These are phyloP conservation scores for Hydrophis major DNA, from an alignment of 2,797 vertebrate genomes.

Conservation along the genomic window DNA sequence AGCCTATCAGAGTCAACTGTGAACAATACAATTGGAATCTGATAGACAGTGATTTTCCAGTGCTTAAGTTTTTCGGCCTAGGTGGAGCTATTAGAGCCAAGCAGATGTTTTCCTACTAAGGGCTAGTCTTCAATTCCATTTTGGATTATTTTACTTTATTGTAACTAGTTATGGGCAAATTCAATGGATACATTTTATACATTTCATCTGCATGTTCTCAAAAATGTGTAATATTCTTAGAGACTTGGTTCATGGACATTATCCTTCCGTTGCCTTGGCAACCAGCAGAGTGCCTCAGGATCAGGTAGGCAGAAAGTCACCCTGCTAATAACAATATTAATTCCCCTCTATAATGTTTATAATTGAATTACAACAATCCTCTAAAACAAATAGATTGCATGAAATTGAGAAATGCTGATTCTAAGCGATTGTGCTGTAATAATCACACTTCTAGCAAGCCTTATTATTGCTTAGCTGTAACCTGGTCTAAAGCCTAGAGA, in stretches of 20 bases:
- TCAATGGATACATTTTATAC: neutral
- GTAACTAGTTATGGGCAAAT: neutral
- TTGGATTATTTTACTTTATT: neutral
- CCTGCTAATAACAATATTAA: conserved; percentile 44
- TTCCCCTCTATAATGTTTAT: conserved; percentile 43
- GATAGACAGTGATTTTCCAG: neutral
- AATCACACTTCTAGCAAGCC: conserved; percentile 37
- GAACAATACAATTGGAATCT: neutral
- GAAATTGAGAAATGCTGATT: conserved; percentile 55
- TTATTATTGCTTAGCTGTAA: conserved; percentile 54
- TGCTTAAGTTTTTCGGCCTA: neutral
- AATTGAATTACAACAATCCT: conserved; percentile 11
- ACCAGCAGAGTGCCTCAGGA: neutral
- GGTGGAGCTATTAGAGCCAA: neutral
- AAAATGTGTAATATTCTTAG: neutral
- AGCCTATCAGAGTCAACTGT: neutral
- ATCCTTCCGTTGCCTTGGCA: conserved; percentile 9
- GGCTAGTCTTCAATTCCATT: neutral
- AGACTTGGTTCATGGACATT: conserved; percentile 10
- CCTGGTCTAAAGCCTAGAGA: conserved; percentile 41
- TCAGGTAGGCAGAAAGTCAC: conserved; percentile 19
- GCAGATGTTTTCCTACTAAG: neutral
- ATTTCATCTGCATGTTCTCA: neutral
- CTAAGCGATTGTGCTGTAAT: conserved; percentile 26
- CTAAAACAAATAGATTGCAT: conserved; percentile 49